Conservation (phyloP, 64 coral and sea anemone species). For the Dendrophyllia cribrosa region DNA sequence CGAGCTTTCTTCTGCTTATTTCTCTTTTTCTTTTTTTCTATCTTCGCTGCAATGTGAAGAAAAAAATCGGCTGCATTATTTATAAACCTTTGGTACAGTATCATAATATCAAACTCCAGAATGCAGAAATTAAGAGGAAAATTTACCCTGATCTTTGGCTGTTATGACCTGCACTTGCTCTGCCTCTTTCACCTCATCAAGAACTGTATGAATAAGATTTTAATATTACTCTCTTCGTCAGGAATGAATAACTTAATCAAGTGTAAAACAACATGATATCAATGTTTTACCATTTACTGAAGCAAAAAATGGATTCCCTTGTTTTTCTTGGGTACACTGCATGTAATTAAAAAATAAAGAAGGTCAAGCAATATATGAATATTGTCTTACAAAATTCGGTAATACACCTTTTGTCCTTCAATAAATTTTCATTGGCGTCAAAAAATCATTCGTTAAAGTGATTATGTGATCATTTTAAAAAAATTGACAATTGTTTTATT, state of each 20-base stretch:
- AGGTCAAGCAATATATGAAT: no score
- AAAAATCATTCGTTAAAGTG: no score
- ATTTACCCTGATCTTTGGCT: not conserved
- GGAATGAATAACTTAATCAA: not conserved
- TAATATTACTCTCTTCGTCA: no score
- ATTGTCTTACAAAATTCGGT: no score
- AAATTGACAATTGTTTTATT: no score
- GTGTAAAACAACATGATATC: not conserved
- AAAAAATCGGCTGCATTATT: no score
- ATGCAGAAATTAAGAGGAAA: not conserved
- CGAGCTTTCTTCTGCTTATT: not conserved
- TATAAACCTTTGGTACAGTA: no score
- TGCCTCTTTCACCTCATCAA: not conserved
- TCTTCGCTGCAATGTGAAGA: not conserved
- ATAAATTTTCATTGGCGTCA: no score
- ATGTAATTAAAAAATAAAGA: not conserved
- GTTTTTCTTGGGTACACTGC: not conserved
- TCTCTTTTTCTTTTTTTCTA: not conserved
- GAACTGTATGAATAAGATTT: not conserved
- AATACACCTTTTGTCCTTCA: no score
- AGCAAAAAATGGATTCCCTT: not conserved
- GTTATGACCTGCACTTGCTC: no score
- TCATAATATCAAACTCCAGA: no score
- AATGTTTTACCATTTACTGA: not conserved
- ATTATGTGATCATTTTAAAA: no score